phyloP scores from a whole-genome alignment of 2,113 vertebrate species.

The Oostethus manadensis region DNA sequence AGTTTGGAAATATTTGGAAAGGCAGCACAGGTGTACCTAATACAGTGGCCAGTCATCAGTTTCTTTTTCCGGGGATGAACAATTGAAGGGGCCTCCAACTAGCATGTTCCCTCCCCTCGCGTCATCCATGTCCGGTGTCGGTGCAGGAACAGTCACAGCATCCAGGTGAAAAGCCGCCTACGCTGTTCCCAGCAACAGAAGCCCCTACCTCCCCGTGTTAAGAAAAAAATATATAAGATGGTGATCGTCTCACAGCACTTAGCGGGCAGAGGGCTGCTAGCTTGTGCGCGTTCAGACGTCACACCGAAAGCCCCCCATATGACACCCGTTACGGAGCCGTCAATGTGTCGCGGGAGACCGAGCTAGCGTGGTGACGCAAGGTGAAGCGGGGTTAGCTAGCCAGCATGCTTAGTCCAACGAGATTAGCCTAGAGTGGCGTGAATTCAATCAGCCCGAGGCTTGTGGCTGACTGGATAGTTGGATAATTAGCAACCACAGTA shows the following conservation, averaged over 20 bases:
- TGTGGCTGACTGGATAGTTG: accelerated
- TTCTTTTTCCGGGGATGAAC: conserved; percentile 29
- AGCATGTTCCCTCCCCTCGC: conserved; percentile 49
- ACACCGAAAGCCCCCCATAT: no score
- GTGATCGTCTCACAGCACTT: conserved; percentile 52
- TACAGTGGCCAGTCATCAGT: conserved; percentile 5
- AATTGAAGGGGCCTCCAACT: conserved; percentile 38
- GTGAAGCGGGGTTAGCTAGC: background rate
- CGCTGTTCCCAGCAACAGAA: background rate
- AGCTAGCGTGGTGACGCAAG: background rate
- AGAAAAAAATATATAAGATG: conserved; percentile 13
- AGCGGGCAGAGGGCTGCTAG: background rate
- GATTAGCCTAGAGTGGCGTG: conserved; percentile 25
- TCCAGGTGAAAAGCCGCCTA: conserved; percentile 9
- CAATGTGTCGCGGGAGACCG: no score
- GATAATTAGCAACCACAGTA: no score
- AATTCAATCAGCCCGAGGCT: background rate
- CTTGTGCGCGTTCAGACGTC: conserved; percentile 3
- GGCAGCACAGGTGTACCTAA: no score
- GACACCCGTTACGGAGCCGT: background rate
- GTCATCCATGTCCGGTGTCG: conserved; percentile 34
- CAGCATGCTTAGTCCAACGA: conserved; percentile 21
- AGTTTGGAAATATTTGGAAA: no score
- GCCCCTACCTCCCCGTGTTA: background rate
- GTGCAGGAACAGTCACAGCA: conserved; percentile 17